Percentiles rank a stretch among this genome's conserved stretches.
These are phyloP conservation scores for Conchocele bisecta DNA, from an alignment of 2,888 invertebrate genomes.

Conservation along the genomic window DNA sequence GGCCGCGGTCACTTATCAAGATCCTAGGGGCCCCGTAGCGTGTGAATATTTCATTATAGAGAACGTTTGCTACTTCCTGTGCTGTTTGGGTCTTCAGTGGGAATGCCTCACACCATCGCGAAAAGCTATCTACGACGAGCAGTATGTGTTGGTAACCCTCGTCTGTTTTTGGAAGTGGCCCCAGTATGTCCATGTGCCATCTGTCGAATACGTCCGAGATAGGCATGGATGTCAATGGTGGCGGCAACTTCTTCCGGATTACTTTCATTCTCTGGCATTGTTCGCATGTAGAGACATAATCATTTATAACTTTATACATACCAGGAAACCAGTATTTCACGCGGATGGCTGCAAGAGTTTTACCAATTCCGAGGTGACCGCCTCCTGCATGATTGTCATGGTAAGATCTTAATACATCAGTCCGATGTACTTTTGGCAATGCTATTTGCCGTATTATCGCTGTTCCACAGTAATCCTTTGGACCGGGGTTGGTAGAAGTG, in stretches of 20 bases:
- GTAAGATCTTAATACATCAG: not conserved
- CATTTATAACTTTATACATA: not conserved
- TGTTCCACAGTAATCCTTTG: not conserved
- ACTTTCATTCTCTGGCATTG: conserved; percentile 20
- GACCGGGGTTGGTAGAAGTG: not conserved
- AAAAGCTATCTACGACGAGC: conserved; percentile 34
- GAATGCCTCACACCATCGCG: conserved; percentile 37
- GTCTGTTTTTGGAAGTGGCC: conserved; percentile 20
- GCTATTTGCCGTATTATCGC: not conserved
- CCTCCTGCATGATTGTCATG: not conserved
- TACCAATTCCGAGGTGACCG: not conserved
- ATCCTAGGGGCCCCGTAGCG: conserved; percentile 38
- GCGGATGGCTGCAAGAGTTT: not conserved
- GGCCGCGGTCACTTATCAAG: conserved; percentile 32
- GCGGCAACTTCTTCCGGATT: conserved; percentile 19
- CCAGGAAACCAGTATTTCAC: not conserved
- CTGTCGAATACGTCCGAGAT: conserved; percentile 19
- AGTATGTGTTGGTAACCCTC: conserved; percentile 15
- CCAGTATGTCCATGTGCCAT: conserved; percentile 36
- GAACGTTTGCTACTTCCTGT: conserved; percentile 22
- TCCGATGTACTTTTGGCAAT: not conserved
- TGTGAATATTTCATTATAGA: conserved; percentile 33
- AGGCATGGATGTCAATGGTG: conserved; percentile 34
- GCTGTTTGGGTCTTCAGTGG: conserved; percentile 38
- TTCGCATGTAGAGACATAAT: conserved; percentile 14